phyloP scores from a whole-genome alignment of 2,797 vertebrate species.

The Capromys pilorides region DNA sequence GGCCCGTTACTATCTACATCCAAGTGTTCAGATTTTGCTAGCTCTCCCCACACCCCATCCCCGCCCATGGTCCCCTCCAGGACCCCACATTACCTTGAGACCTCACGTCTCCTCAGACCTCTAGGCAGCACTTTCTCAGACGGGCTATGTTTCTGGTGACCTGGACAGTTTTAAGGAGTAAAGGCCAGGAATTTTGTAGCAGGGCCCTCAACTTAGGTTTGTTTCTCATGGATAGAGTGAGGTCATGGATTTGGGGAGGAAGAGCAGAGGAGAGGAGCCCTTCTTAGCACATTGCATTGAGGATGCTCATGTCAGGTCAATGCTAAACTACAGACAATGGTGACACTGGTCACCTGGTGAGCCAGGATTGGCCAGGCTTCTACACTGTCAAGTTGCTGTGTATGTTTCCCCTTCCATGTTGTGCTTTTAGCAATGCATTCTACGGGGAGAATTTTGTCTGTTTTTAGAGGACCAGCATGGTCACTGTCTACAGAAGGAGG shows the following conservation, averaged over 20 bases:
- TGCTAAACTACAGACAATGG: fast-evolving
- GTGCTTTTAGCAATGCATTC: not conserved
- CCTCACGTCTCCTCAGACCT: fast-evolving
- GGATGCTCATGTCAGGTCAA: fast-evolving
- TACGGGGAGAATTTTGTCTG: not conserved
- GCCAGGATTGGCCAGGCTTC: fast-evolving
- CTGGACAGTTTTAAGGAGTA: not conserved
- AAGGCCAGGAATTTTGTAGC: not conserved
- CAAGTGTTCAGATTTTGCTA: fast-evolving
- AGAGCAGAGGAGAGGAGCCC: not conserved
- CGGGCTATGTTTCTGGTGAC: not conserved
- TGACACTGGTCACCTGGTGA: too few species aligned
- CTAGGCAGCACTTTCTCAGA: not conserved
- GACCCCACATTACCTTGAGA: too few species aligned
- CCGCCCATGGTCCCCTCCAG: not conserved
- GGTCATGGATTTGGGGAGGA: not conserved
- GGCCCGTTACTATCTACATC: fast-evolving
- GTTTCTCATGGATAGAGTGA: not conserved
- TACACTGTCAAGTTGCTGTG: not conserved
- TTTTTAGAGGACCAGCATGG: not conserved
- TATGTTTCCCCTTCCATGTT: not conserved
- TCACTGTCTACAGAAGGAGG: not conserved
- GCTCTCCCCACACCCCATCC: not conserved
- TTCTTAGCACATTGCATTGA: fast-evolving
- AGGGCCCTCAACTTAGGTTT: too few species aligned